These are phyloP conservation scores for Phalera bucephala DNA, from an alignment of 2,888 invertebrate genomes.

Conservation along the genomic window DNA sequence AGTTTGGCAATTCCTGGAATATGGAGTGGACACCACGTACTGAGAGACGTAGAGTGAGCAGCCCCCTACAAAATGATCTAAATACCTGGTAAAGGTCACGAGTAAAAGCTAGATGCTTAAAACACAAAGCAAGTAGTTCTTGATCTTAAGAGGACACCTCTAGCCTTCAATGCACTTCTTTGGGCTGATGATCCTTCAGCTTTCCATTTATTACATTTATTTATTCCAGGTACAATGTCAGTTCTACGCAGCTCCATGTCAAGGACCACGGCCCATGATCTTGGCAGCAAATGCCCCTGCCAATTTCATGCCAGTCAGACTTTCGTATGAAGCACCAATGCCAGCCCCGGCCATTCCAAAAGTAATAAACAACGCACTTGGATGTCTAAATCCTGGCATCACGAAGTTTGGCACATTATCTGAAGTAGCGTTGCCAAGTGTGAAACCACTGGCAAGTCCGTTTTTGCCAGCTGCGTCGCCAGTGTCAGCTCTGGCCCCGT, in stretches of 20 bases:
- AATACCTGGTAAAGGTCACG: too few species aligned
- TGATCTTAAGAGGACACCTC: too few species aligned
- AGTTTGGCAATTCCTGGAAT: too few species aligned
- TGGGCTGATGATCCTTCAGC: too few species aligned
- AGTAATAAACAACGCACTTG: slow-evolving; percentile 1
- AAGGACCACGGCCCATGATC: neutral
- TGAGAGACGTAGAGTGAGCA: too few species aligned
- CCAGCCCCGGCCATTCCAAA: neutral
- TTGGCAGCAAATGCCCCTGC: slow-evolving; percentile 1
- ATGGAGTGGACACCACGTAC: too few species aligned
- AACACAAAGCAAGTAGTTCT: too few species aligned
- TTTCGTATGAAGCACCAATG: slow-evolving; percentile 2
- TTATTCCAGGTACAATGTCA: slow-evolving; percentile 7
- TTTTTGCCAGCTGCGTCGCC: slow-evolving; percentile 54
- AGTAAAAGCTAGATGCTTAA: too few species aligned
- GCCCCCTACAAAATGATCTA: too few species aligned
- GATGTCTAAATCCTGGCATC: slow-evolving; percentile 3
- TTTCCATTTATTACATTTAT: too few species aligned
- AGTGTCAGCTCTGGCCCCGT: slow-evolving; percentile 41
- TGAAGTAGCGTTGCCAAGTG: slow-evolving; percentile 20
- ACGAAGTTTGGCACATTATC: slow-evolving; percentile 4
- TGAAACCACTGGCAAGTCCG: slow-evolving; percentile 27
- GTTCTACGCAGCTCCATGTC: slow-evolving; percentile 4
- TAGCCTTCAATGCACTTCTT: too few species aligned
- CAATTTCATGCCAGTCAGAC: slow-evolving; percentile 1